These are phyloP conservation scores for Osmerus mordax DNA, from an alignment of 2,113 vertebrate genomes.

Conservation along the genomic window DNA sequence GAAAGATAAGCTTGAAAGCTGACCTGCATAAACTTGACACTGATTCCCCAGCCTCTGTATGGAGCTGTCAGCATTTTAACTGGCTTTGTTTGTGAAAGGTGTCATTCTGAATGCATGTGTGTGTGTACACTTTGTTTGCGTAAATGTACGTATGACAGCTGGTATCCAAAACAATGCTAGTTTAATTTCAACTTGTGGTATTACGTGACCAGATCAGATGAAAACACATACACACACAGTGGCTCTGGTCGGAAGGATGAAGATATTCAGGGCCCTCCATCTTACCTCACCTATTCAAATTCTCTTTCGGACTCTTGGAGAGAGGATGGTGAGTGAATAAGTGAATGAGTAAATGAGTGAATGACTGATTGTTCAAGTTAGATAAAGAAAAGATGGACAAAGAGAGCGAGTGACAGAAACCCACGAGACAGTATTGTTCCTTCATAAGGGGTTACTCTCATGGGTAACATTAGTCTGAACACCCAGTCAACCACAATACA, in stretches of 20 bases:
- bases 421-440: background rate
- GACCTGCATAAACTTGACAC: background rate
- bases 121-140: too few species aligned
- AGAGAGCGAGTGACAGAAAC: background rate
- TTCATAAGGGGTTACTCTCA: background rate
- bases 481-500: background rate
- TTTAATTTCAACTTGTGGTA: too few species aligned
- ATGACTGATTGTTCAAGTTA: background rate
- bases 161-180: too few species aligned
- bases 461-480: background rate
- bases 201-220: too few species aligned
- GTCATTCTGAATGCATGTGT: too few species aligned
- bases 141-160: too few species aligned
- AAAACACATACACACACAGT: too few species aligned
- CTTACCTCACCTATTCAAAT: background rate
- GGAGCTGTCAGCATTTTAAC: background rate
- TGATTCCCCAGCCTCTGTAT: background rate
- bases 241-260: too few species aligned
- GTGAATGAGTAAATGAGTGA: background rate
- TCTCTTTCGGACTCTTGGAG: background rate
- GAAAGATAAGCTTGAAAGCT: background rate
- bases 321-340: background rate
- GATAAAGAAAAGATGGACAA: background rate
- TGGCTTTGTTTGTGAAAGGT: background rate
- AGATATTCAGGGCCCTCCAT: too few species aligned